These are phyloP conservation scores for Tiliacea aurago DNA, from an alignment of 2,888 invertebrate species.

Conservation along the genomic window DNA sequence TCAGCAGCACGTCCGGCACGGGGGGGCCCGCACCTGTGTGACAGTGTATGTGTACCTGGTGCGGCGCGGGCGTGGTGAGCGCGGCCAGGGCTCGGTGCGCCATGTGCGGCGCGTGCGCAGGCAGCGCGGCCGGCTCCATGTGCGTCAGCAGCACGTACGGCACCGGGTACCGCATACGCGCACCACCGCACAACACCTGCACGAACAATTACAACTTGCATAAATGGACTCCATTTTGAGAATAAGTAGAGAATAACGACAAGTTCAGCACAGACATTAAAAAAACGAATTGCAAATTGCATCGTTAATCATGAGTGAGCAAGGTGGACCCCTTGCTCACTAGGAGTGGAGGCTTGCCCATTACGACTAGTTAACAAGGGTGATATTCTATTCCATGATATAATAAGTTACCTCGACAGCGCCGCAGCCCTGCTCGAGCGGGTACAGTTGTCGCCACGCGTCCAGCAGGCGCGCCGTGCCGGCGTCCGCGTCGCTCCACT, in stretches of 20 bases:
- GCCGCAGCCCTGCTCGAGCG: constrained; percentile 92
- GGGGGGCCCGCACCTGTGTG: no score
- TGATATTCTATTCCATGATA: not conserved
- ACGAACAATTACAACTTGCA: not conserved
- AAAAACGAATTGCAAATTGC: no score
- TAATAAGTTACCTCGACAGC: constrained; percentile 89
- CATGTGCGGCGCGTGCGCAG: constrained; percentile 68
- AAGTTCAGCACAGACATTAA: no score
- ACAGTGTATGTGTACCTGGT: constrained; percentile 30
- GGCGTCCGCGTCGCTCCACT: constrained; percentile 93
- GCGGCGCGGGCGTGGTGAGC: constrained; percentile 75
- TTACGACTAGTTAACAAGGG: no score
- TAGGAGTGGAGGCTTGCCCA: no score
- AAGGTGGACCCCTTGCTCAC: no score
- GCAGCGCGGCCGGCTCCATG: constrained; percentile 92
- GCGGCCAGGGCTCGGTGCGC: constrained; percentile 73
- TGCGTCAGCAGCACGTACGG: constrained; percentile 98
- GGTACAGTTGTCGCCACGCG: constrained; percentile 99
- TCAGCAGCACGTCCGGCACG: no score
- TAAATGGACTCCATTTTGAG: not conserved
- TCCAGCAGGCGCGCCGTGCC: constrained; percentile 95
- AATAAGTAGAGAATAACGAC: not conserved
- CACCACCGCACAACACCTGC: constrained; percentile 94
- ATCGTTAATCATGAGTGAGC: not conserved
- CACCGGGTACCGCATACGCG: constrained; percentile 98